phyloP scores from a whole-genome alignment of 2,888 invertebrate genomes.

The Pardosa pseudoannulata region DNA sequence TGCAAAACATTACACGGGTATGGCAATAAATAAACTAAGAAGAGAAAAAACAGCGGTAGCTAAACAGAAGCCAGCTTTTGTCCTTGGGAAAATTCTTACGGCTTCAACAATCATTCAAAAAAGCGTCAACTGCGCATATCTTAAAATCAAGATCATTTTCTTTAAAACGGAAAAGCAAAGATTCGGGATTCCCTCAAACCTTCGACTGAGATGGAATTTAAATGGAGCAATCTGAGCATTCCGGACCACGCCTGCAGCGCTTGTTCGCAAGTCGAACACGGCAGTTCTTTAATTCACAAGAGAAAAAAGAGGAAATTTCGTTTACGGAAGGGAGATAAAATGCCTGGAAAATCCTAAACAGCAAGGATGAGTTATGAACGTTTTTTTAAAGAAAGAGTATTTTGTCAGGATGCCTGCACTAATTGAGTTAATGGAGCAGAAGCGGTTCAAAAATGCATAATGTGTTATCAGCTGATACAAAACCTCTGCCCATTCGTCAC shows the following conservation, averaged over 20 bases:
- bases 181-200: slow-evolving; percentile 33
- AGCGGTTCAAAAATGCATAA: too few relatives aligned
- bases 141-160: neutral
- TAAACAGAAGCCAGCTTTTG: too few relatives aligned
- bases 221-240: slow-evolving; percentile 23
- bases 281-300: neutral
- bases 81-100: neutral
- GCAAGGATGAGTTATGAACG: neutral
- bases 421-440: neutral
- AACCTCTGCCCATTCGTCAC: too few relatives aligned
- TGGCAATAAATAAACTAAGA: too few relatives aligned
- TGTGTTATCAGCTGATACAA: too few relatives aligned
- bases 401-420: too few relatives aligned
- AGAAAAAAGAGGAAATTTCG: too few relatives aligned
- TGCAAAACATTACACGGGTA: too few relatives aligned
- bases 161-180: neutral
- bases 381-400: too few relatives aligned
- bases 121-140: neutral
- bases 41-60: too few relatives aligned
- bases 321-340: neutral
- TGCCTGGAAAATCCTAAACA: neutral
- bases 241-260: slow-evolving; percentile 26
- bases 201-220: slow-evolving; percentile 41
- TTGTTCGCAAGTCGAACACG: neutral
- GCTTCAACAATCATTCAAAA: neutral